Conservation (phyloP, 2,888 invertebrate species). For the Pristionchus japonicus region DNA sequence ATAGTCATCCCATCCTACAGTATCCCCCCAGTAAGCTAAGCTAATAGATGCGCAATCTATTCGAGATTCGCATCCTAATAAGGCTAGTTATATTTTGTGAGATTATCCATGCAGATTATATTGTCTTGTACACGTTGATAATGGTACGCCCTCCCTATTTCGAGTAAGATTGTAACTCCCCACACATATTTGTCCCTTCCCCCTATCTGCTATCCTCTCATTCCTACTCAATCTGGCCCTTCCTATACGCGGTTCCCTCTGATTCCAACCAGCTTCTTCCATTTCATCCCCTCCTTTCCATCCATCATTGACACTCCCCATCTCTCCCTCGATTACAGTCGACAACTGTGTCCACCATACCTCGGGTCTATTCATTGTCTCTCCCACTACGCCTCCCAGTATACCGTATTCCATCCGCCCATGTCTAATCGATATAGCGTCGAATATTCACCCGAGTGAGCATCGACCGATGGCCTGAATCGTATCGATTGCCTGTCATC, state of each 20-base stretch:
- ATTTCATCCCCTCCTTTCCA: neutral
- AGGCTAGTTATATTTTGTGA: neutral
- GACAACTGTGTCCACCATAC: constrained; percentile 23
- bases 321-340: neutral
- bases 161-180: neutral
- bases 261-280: constrained; percentile 16
- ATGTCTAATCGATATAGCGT: constrained; percentile 12
- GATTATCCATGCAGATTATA: neutral
- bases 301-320: constrained; percentile 1
- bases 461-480: constrained; percentile 22
- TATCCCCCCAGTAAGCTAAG: neutral
- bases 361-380: neutral
- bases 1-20: constrained; percentile 11
- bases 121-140: constrained; percentile 8
- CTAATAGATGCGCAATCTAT: constrained; percentile 5
- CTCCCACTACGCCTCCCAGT: neutral
- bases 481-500: constrained; percentile 25
- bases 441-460: constrained; percentile 21
- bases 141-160: neutral
- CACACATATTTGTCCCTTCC: neutral
- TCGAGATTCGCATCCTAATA: neutral
- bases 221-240: constrained; percentile 16
- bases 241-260: constrained; percentile 24
- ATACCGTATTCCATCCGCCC: constrained; percentile 14
- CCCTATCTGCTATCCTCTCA: neutral